phyloP scores from a whole-genome alignment of 2,113 vertebrate species.

The Entosphenus tridentatus region DNA sequence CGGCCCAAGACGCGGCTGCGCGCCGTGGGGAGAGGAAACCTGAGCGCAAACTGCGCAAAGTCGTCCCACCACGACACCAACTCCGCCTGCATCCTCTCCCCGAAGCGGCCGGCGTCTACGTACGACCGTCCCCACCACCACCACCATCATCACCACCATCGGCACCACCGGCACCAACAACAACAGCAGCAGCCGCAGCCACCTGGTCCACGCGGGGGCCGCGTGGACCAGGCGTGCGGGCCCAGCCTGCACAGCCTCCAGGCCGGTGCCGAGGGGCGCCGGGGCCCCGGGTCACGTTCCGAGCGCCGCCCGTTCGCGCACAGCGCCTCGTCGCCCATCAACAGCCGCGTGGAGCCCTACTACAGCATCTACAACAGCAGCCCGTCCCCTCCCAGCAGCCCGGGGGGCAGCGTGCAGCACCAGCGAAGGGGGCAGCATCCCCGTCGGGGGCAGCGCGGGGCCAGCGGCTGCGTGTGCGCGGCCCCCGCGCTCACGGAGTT shows the following conservation, averaged over 20 bases:
- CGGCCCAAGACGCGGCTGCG: slow-evolving; percentile 65
- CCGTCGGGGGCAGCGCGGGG: too few relatives aligned
- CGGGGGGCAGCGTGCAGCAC: slow-evolving; percentile 39
- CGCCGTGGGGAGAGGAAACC: slow-evolving; percentile 40
- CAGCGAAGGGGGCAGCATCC: too few relatives aligned
- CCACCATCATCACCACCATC: neutral
- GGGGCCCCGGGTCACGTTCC: neutral
- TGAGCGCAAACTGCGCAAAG: slow-evolving; percentile 4
- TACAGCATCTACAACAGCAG: slow-evolving; percentile 87
- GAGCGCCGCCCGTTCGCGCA: slow-evolving; percentile 18
- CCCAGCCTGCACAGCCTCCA: slow-evolving; percentile 37
- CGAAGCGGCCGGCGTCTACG: slow-evolving; percentile 27
- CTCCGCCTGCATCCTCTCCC: slow-evolving; percentile 67
- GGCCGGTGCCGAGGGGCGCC: too few relatives aligned
- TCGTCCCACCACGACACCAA: slow-evolving; percentile 20
- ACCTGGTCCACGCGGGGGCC: slow-evolving; percentile 6
- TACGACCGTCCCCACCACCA: neutral
- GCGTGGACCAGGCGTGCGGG: slow-evolving; percentile 66
- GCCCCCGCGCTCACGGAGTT: too few relatives aligned
- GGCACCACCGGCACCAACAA: neutral
- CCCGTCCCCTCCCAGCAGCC: slow-evolving; percentile 38
- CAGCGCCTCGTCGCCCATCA: slow-evolving; percentile 68
- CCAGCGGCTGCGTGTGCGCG: too few relatives aligned
- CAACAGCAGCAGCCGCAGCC: neutral
- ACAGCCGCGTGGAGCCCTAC: slow-evolving; percentile 78